Base-by-base conservation (phyloP, 2,797 vertebrate genomes). In the Girardinus metallicus region DNA sequence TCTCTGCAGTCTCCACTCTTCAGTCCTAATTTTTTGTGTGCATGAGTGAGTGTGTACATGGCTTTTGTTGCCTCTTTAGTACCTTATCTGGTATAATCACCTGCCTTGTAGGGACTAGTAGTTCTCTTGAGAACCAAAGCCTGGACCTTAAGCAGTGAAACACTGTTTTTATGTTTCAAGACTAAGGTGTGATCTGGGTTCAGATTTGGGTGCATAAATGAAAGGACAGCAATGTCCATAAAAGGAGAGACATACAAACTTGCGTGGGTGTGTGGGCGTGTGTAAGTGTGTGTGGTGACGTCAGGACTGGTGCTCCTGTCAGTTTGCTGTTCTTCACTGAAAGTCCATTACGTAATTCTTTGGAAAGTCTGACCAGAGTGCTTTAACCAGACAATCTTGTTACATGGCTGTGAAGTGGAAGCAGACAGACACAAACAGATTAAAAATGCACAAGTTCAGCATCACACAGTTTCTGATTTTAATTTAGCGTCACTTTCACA, bases 261-360 rank as follows among this genome's bases (percentile, higher is more conserved):
- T 15, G 47, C 73, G 66, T 73, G 66, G 71, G 66, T 51, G 21
- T 51, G 18, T 23, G 21, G 9, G 64, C 71, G 66, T 68, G 31
- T 72, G 72, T 62, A 16, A 36, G 44, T 34, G 47, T 72, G 78
- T 76, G 73, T 31, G 53, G 81, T 91, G 88, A 93, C 75, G 44
- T 91, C 85, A 85, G 78, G 71, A 79, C 75, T 85, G 77, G 87
- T 84, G 88, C 47, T 81, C 87, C 83, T 77, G 86, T 91, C 81
- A 90, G 88, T 79, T 85, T 87, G 89, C 82, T 77, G 74, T 71
- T 86, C 83, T 74, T 90, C 83, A 80, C 55, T 51, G 29, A 91
- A 88, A 81, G 82, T 44, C 85, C 44, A 74, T 94, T 94, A 95
- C 88, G 86, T 94, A 93, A 95, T 90, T 83, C 80, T 87, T 86